These are phyloP conservation scores for Diploptera punctata DNA, from an alignment of 2,888 invertebrate genomes.

Conservation along the genomic window DNA sequence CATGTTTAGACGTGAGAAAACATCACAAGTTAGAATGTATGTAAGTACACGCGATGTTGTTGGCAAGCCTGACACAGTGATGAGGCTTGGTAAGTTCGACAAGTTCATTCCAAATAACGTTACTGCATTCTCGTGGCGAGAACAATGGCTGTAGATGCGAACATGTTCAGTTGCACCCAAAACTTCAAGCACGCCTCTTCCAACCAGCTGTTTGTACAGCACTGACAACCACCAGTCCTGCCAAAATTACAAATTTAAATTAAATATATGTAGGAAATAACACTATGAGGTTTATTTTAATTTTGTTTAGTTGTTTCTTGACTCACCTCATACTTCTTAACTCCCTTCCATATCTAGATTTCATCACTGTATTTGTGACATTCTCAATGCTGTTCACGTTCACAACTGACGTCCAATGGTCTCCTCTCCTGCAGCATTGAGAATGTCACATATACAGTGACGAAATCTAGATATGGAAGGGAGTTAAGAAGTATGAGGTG, in stretches of 20 bases:
- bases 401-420: too few relatives aligned
- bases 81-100: neutral
- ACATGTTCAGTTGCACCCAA: conserved; percentile 48
- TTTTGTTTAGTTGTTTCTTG: too few relatives aligned
- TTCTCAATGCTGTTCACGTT: too few relatives aligned
- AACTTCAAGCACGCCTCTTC: conserved; percentile 63
- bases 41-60: neutral
- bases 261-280: too few relatives aligned
- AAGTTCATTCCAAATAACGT: conserved; percentile 45
- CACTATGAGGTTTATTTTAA: too few relatives aligned
- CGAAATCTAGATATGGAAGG: too few relatives aligned
- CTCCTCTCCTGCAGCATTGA: too few relatives aligned
- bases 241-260: conserved; percentile 32
- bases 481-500: too few relatives aligned
- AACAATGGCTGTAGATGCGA: conserved; percentile 75
- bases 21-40: conserved; percentile 32
- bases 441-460: too few relatives aligned
- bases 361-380: too few relatives aligned
- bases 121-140: conserved; percentile 47
- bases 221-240: conserved; percentile 56
- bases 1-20: conserved; percentile 14
- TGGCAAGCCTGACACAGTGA: neutral
- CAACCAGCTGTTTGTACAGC: conserved; percentile 70
- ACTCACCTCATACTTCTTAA: too few relatives aligned
- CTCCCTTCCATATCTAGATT: too few relatives aligned